Evolutionary conservation across 2,113 vertebrate genomes (phyloP).

Genomic region (Passer domesticus): DNA sequence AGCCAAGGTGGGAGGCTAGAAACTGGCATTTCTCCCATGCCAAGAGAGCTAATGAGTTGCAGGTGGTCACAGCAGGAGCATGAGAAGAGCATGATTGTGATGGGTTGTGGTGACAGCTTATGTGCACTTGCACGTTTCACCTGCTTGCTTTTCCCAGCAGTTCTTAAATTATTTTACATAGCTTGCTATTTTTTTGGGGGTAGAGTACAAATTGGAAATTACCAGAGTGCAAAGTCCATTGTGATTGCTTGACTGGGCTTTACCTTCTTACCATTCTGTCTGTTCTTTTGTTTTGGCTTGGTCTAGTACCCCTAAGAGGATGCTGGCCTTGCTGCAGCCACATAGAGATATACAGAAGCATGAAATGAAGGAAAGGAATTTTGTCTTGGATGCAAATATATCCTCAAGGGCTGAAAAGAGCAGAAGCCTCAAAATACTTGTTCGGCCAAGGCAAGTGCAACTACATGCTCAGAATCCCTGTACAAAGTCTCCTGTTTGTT

Average conservation of each 20-base stretch:
- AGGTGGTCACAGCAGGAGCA: conserved; percentile 6
- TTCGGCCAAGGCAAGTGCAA: not conserved
- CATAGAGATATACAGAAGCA: not conserved
- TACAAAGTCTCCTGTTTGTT: not conserved
- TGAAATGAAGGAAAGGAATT: not conserved
- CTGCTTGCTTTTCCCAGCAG: not conserved
- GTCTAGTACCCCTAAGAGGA: not conserved
- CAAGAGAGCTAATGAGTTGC: not conserved
- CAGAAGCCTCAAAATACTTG: not conserved
- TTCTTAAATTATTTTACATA: not conserved
- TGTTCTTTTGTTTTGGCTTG: not conserved
- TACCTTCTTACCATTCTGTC: not conserved
- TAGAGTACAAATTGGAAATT: not conserved
- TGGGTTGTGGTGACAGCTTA: not conserved
- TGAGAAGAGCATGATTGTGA: not conserved
- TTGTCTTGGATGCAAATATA: not conserved
- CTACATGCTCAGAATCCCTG: not conserved
- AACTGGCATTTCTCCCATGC: not conserved
- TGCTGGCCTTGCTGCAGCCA: not conserved
- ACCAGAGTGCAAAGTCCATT: conserved; percentile 5
- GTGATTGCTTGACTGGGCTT: conserved; percentile 1
- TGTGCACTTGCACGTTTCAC: not conserved
- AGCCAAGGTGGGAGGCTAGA: not conserved
- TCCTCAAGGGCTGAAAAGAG: not conserved
- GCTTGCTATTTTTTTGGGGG: not conserved